Conservation (phyloP, 1,140 invertebrate genomes). For the roundworm (Caenorhabditis elegans) region WBcel235 BX284605.5:6134501-6135000, state of each 20-base stretch:
- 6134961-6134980: not conserved
- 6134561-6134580: too few species aligned
- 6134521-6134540: conserved; percentile 9
- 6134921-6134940: too few species aligned
- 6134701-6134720: not conserved
- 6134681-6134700: not conserved
- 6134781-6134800: conserved; percentile 14
- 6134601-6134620: not conserved
- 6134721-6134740: not conserved
- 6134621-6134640: not conserved
- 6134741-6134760: not conserved
- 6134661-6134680: conserved; percentile 15
- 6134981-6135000: not conserved
- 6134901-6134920: too few species aligned
- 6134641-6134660: conserved; percentile 5
- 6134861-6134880: too few species aligned
- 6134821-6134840: not conserved
- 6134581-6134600: not conserved
- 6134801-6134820: not conserved
- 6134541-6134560: too few species aligned
- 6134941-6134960: too few species aligned
- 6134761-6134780: not conserved
- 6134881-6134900: too few species aligned
- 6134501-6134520: conserved; percentile 25
- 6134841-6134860: too few species aligned